phyloP scores from a whole-genome alignment of 2,888 invertebrate genomes.

The Hermodice carunculata region DNA sequence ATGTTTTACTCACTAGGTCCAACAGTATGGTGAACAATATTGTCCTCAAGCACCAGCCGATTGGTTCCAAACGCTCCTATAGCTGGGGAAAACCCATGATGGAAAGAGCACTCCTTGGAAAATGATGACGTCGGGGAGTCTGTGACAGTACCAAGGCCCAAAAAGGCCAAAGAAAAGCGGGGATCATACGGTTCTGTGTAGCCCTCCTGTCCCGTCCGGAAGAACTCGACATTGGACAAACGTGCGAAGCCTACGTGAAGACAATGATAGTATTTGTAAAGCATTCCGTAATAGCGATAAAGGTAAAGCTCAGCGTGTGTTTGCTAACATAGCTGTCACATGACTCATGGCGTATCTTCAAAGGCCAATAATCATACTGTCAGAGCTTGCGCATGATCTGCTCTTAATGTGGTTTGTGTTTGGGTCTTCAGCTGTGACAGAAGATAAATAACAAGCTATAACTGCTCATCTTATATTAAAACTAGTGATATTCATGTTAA shows the following conservation, averaged over 20 bases:
- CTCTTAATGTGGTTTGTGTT: too few relatives aligned
- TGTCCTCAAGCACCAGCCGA: slow-evolving; percentile 29
- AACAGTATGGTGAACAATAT: slow-evolving; percentile 41
- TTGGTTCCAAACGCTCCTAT: slow-evolving; percentile 36
- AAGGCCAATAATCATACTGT: too few relatives aligned
- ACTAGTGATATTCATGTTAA: too few relatives aligned
- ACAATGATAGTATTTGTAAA: too few relatives aligned
- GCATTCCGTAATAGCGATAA: too few relatives aligned
- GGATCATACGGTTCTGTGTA: slow-evolving; percentile 33
- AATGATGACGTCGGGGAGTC: slow-evolving; percentile 30
- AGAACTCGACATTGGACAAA: slow-evolving; percentile 35
- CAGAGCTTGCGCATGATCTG: too few relatives aligned
- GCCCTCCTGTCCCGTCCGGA: slow-evolving; percentile 40
- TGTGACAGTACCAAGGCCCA: slow-evolving; percentile 30
- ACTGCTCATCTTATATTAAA: too few relatives aligned
- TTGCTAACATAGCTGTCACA: too few relatives aligned
- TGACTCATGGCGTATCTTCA: too few relatives aligned
- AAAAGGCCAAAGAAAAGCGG: slow-evolving; percentile 34
- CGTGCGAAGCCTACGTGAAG: slow-evolving; percentile 41
- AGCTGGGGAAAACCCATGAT: slow-evolving; percentile 39
- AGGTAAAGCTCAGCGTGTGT: too few relatives aligned
- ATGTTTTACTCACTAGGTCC: slow-evolving; percentile 27
- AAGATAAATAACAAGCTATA: too few relatives aligned
- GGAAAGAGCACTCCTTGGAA: slow-evolving; percentile 35
- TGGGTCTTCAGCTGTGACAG: too few relatives aligned